Base-by-base conservation (phyloP, 2,888 invertebrate genomes). In the Podabrus alpinus region DNA sequence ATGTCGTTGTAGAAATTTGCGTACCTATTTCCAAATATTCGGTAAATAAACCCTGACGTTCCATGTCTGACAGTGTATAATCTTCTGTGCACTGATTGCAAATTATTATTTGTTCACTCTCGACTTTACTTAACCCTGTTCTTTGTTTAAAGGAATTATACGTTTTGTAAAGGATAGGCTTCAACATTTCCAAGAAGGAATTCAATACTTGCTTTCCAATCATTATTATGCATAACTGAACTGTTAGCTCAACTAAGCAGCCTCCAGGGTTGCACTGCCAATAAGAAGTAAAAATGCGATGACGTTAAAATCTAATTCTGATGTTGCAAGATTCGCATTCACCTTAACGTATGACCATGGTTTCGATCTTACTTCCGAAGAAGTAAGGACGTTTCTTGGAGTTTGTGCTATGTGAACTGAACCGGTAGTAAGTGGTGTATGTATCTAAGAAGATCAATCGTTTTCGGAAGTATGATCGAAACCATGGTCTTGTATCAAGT, bases 21-120 rank as follows among this genome's bases (percentile, higher is more conserved):
- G 86, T 85, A 94, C 94, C 92, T 94, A 96, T 95, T 90, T 96
- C 95, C 71, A 96, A 88, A 87, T 96, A 96, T 86, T 96, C 95
- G 66, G 91, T 90, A 86, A 95, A 95, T 62, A 96, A 88, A 29
- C 93, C 93, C 76, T 92, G 89, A 16, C 91, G 90, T 71, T 92
- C 89, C 84, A 91, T 90, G 66, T 91, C 90, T 24, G 90, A 86
- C 73, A 95, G 87, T 83, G 92, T 90, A 82, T 91, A 94, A 86
- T 95, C 95, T 82, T 92, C 91, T 75, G 94, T 93, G 92, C 93
- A 94, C 76, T 93, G 92, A 82, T 92, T 92, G 79, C 89, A 89
- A 62, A 89, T 86, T 21, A 86, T 80, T 64, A 86, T 84, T 29
- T 85, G 83, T 45, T 89, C 88, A 70, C 88, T 88, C 5, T 82